Percentiles rank a stretch among this genome's conserved stretches.
These are phyloP conservation scores for Gracilinanus agilis DNA, from an alignment of 2,113 vertebrate species.

Conservation along the genomic window DNA sequence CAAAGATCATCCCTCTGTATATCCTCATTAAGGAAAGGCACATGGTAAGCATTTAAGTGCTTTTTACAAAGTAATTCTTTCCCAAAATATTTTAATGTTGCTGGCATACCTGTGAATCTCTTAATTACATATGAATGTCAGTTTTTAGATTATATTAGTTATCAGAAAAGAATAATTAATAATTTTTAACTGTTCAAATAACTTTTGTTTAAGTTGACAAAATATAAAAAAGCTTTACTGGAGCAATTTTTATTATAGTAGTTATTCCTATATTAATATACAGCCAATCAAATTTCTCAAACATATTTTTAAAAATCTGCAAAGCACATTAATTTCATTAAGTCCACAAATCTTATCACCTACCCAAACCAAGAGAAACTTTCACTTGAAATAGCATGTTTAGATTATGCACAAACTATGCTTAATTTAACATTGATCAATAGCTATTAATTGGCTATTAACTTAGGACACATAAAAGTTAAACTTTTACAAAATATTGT, in stretches of 20 bases:
- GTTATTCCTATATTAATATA: neutral
- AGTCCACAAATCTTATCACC: conserved; percentile 79
- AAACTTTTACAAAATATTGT: conserved; percentile 47
- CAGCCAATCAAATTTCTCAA: neutral
- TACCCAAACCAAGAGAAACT: conserved; percentile 78
- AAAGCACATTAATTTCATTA: conserved; percentile 88
- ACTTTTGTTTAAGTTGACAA: conserved; percentile 13
- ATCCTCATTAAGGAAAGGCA: neutral
- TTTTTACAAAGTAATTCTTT: neutral
- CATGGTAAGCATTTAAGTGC: neutral
- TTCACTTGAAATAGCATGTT: conserved; percentile 76
- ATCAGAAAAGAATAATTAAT: conserved; percentile 34
- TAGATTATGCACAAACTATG: conserved; percentile 36
- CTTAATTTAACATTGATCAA: conserved; percentile 48
- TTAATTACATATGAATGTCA: conserved; percentile 26
- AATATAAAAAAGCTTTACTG: neutral
- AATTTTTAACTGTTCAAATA: conserved; percentile 33
- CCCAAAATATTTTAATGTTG: neutral
- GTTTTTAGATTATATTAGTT: conserved; percentile 34
- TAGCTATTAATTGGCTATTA: conserved; percentile 9
- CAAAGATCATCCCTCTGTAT: neutral
- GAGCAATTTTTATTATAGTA: neutral
- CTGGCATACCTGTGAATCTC: neutral
- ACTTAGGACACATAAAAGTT: neutral
- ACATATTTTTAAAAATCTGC: no score